Evolutionary conservation across 2,888 invertebrate genomes (phyloP).

Genomic region (Callyntrura guangdongensis): DNA sequence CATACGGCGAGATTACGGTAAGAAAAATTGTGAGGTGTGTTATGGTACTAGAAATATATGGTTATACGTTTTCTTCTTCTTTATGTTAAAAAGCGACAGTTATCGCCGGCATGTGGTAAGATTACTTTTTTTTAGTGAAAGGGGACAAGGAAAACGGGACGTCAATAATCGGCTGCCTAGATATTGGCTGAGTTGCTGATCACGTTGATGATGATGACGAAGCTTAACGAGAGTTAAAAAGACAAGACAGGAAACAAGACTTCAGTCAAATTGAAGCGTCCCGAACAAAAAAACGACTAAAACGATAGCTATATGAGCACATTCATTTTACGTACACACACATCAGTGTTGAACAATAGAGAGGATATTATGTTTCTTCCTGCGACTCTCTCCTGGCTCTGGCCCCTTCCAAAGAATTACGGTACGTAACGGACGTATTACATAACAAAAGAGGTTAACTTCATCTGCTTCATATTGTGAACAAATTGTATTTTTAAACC

Average conservation of each 20-base stretch:
- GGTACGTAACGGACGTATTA: neutral
- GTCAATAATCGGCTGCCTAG: conserved; percentile 58
- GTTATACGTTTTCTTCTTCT: conserved; percentile 29
- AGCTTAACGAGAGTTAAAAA: conserved; percentile 69
- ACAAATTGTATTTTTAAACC: neutral
- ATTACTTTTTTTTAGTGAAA: conserved; percentile 8
- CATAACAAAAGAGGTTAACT: conserved; percentile 4
- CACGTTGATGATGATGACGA: conserved; percentile 62
- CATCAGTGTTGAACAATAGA: neutral
- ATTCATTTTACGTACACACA: conserved; percentile 9
- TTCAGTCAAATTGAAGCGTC: conserved; percentile 71
- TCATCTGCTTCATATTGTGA: neutral
- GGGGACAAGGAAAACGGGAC: neutral
- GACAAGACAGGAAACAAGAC: conserved; percentile 75
- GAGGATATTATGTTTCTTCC: no score
- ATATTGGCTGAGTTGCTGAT: conserved; percentile 38
- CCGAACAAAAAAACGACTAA: conserved; percentile 52
- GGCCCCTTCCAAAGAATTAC: no score
- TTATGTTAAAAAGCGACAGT: neutral
- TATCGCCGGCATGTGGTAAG: neutral
- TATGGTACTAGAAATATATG: neutral
- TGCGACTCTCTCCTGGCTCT: neutral
- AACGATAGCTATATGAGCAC: conserved; percentile 11
- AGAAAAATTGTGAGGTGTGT: conserved; percentile 11
- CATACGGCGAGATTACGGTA: neutral